These are phyloP conservation scores for Rhynchomys soricoides DNA, from an alignment of 2,113 vertebrate species.

Conservation along the genomic window DNA sequence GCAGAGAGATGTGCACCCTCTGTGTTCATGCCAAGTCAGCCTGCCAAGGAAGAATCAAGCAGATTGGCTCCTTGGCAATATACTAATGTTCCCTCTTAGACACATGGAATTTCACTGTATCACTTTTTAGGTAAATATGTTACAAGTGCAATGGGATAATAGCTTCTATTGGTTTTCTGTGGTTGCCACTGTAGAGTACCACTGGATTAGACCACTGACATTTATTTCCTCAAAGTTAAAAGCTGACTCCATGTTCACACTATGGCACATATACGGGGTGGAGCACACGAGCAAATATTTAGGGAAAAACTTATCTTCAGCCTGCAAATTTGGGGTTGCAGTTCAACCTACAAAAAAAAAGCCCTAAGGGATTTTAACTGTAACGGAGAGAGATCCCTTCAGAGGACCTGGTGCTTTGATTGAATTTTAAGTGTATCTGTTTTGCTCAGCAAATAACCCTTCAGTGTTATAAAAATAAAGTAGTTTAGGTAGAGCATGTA, in stretches of 20 bases:
- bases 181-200: neutral
- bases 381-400: neutral
- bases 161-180: neutral
- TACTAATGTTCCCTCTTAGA: neutral
- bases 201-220: neutral
- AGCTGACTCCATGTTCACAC: too few species aligned
- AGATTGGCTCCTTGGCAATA: constrained; percentile 53
- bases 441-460: neutral
- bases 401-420: neutral
- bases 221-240: neutral
- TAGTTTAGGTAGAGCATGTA: neutral
- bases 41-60: constrained; percentile 60
- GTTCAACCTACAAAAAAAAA: neutral
- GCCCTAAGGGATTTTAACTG: neutral
- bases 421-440: neutral
- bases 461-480: neutral
- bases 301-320: neutral
- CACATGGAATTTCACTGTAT: neutral
- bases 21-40: neutral
- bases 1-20: neutral
- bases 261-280: neutral
- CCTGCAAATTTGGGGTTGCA: neutral
- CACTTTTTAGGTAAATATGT: constrained; percentile 23
- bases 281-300: neutral
- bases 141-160: neutral